These are phyloP conservation scores for Phenganax marumi DNA, from an alignment of 92 coral and sea anemone genomes.

Conservation along the genomic window DNA sequence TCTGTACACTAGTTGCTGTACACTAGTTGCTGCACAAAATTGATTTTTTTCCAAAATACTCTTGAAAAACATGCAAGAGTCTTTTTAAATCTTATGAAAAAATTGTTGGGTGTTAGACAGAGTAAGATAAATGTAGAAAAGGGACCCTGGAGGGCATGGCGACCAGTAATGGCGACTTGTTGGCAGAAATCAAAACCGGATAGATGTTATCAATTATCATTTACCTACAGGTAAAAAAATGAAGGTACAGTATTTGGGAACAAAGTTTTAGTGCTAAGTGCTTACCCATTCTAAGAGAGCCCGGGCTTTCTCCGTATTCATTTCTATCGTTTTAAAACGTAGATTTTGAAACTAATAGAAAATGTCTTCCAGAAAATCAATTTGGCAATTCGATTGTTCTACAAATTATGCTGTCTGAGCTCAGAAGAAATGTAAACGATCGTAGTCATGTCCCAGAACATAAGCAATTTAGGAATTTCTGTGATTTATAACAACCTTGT, in stretches of 20 bases:
- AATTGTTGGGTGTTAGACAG: too few species aligned
- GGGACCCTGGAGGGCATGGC: too few species aligned
- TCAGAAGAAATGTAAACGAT: too few species aligned
- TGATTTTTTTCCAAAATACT: background rate
- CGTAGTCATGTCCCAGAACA: too few species aligned
- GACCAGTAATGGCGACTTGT: too few species aligned
- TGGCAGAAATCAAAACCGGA: too few species aligned
- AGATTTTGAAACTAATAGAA: constrained; percentile 10
- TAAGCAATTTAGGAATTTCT: too few species aligned
- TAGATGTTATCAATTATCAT: too few species aligned
- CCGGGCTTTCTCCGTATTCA: constrained; percentile 47
- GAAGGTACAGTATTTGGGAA: background rate
- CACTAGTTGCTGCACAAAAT: too few species aligned
- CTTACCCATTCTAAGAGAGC: constrained; percentile 68
- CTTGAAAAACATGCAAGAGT: background rate
- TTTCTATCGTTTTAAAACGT: background rate
- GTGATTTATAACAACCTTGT: background rate
- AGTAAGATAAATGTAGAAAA: too few species aligned
- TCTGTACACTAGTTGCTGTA: background rate
- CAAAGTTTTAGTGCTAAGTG: background rate
- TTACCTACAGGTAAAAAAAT: background rate
- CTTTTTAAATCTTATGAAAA: too few species aligned
- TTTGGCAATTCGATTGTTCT: background rate
- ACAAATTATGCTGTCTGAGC: too few species aligned
- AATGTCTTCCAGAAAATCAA: background rate